Evolutionary conservation across 2,888 invertebrate genomes (phyloP), one percentile per base, ranked within the genome.

Genomic region (Caenorhabditis uteleia): DNA sequence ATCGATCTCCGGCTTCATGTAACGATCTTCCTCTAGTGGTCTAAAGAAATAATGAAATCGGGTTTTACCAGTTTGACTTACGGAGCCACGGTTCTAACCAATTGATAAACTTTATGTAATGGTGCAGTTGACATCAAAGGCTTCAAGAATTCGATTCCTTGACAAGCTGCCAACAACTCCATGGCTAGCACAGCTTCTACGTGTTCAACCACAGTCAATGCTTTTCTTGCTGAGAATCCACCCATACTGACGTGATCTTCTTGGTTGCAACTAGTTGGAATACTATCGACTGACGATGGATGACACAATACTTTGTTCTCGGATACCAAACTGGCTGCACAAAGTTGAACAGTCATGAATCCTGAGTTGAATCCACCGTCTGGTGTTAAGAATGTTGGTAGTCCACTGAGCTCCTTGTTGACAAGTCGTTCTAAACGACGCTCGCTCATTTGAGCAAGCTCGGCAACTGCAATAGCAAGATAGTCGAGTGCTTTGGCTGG

Each of bases 181-280:
- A 89, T 89, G 7, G 88, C 89, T 39, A 89, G 86, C 21, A 89
- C 86, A 59, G 85, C 84, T 77, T 87, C 87, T 2, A 86, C 86
- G 61, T 87, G 85, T 70, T 85, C 85, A 2, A 86, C 84, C 23
- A 88, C 87, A 68, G 84, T 85, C 21, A 89, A 84, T 12, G 87
- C 86, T 82, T 89, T 89, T 64, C 89, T 82, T 2, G 89, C 89
- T 1, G 89, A 84, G 81, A 88, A 89, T 10, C 88, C 88, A 16
- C 89, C 89, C 89, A 89, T 89, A 10, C 88, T 88, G 38, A 89
- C 89, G 82, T 89, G 89, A 82, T 89, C 89, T 80, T 89, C 89
- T 59, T 88, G 88, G 10, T 88, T 88, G 21, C 88, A 89, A 74
- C 88, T 88, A 1, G 89, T 89, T 42, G 88, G 87, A 68, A 89